Base-by-base conservation (phyloP, 2,113 vertebrate genomes). In the Percina caprodes region DNA sequence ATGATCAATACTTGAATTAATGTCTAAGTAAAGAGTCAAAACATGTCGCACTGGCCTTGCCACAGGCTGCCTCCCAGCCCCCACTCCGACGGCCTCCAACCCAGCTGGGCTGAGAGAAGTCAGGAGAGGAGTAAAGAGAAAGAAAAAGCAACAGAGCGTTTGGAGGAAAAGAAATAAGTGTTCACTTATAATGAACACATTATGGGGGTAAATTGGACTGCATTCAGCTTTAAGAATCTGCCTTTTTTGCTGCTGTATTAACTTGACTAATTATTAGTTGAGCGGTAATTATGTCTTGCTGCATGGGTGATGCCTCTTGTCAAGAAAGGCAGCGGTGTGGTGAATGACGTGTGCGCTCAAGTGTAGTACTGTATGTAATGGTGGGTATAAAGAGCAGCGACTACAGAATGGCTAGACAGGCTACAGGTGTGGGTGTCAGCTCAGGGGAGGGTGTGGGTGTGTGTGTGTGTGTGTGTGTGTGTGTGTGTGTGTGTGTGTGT, bases 1-100 rank as follows among this genome's bases (percentile, higher is more conserved):
- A 72, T 86, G 80, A 92, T 94, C 90, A 91, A 93, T 94, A 92
- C 74, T 80, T 89, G 83, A 93, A 94, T 93, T 90, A 88, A 94
- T 92, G 89, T 89, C 61, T 67, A 83, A 88, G 87, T 81, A 85
- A 86, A 89, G 80, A 90, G 84, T 85, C 79, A 86, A 86, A 89
- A 84, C 74, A 77, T 86, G 84, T 89, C 56, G 56, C 80, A 77
- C 67, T 63, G 88, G 86, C 90, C 74, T 87, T 92, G 88, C 81
- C 79, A 80, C 69, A 61, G 69, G 67, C 73, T 71, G 54, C 74
- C 15, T 15, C 74, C 72, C 55, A 58, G 9, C 82, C 71, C 74
- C 52, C 68, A 16, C 66, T 72, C 56, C n/a, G 6, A 33, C 81
- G 79, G 80, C 74, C 62, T 63, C 77, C 69, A 65, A 61, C 69